Evolutionary conservation across 37 sponge, comb jelly and placozoan species (phyloP), one percentile per base, ranked within the genome.

Genomic region (Hexactinellida sp.): DNA sequence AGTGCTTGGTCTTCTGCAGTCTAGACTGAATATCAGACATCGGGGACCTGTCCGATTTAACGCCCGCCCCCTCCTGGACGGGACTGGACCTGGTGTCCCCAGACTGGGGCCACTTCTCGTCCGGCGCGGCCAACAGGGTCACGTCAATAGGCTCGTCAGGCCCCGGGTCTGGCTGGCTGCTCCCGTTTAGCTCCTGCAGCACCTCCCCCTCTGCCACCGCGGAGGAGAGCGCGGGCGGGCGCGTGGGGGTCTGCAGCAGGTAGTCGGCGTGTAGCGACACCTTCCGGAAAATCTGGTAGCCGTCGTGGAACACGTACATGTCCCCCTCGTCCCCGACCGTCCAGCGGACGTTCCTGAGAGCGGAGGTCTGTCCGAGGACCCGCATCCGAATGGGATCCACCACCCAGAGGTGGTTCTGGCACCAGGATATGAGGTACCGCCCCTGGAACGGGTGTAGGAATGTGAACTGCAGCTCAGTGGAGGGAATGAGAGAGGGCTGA

Each of bases 401-500:
- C 32, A 87, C 87, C 87, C 87, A 87, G 36, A 87, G 54, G 37
- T 87, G 82, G 39, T 0, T 87, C 87, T 83, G 41, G 30, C 54
- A 38, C 47, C 34, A 83, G 35, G 87, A 82, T 1, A 87, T 82
- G 0, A 87, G 83, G 54, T 82, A 87, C 34, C 54, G 82, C 37
- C 87, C 51, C 1, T 87, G 87, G 83, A 82, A 87, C 1, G 87
- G 83, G 0, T 39, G 32, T 36, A 87, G 83, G 23, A 51, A 41
- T 36, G 87, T 38, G 83, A 87, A 87, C 23, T 87, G 87, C 10
- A 39, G 36, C 19, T 87, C 87, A 0, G 83, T 24, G 16, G 87
- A 54, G 5, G 87, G 87, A 38, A 82, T 38, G 83, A 83, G 35
- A 1, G 37, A 34, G 21, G 37, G 39, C 36, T 87, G 55, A 3